phyloP scores from a whole-genome alignment of 2,888 invertebrate species.

The Spilarctia lutea region DNA sequence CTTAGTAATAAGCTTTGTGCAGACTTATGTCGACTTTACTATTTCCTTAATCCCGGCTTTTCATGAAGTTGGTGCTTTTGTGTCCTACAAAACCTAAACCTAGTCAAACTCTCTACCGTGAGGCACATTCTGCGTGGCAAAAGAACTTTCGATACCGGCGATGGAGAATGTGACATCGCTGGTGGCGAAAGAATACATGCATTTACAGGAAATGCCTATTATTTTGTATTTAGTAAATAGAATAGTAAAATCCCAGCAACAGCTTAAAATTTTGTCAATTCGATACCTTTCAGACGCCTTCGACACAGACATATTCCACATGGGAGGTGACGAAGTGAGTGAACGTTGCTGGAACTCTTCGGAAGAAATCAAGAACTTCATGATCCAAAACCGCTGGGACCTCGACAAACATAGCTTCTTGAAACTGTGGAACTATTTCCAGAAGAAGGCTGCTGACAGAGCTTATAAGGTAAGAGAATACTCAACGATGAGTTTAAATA shows the following conservation, averaged over 20 bases:
- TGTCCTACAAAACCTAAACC: too few relatives aligned
- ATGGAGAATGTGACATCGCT: too few relatives aligned
- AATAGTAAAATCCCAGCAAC: too few relatives aligned
- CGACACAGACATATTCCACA: slow-evolving; percentile 92
- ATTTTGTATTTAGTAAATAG: background rate
- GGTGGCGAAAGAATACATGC: background rate
- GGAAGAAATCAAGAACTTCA: slow-evolving; percentile 89
- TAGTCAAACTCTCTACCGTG: too few relatives aligned
- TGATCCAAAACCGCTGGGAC: slow-evolving; percentile 88
- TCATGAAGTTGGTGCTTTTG: too few relatives aligned
- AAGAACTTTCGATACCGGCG: too few relatives aligned
- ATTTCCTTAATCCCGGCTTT: too few relatives aligned
- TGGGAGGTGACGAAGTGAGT: slow-evolving; percentile 94
- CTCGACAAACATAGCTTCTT: slow-evolving; percentile 87
- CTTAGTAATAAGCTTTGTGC: background rate
- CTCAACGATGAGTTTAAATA: background rate
- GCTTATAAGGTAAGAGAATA: slow-evolving; percentile 78
- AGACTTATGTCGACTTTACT: too few relatives aligned
- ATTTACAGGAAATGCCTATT: background rate
- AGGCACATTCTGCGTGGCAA: too few relatives aligned
- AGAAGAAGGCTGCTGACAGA: slow-evolving; percentile 88
- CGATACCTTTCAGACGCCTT: slow-evolving; percentile 82
- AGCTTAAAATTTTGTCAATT: background rate
- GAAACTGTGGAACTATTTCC: slow-evolving; percentile 92
- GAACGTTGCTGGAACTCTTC: slow-evolving; percentile 92